These are phyloP conservation scores for Alcedo quadribrachys DNA, from an alignment of 2,797 vertebrate species.

Conservation along the genomic window DNA sequence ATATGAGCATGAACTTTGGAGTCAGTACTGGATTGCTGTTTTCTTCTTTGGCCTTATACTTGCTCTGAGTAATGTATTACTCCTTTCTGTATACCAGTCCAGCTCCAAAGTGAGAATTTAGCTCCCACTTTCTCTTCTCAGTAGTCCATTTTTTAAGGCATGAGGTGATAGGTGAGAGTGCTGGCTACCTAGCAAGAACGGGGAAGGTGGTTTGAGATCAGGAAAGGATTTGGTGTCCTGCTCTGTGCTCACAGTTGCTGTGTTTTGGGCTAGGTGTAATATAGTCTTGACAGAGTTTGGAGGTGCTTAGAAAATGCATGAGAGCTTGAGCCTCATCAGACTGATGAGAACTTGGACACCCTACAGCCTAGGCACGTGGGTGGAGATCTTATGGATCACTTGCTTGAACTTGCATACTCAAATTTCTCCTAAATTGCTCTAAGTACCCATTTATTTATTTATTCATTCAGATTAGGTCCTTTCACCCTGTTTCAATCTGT, in stretches of 20 bases:
- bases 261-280: neutral
- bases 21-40: neutral
- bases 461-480: conserved; percentile 25
- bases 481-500: neutral
- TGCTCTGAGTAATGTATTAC: neutral
- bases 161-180: neutral
- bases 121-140: neutral
- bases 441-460: conserved; percentile 49
- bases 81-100: neutral
- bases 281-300: neutral
- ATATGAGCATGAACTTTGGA: neutral
- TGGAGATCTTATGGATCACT: conserved; percentile 23
- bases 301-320: neutral
- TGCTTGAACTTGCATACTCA: conserved; percentile 32
- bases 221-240: neutral
- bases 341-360: neutral
- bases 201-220: neutral
- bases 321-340: neutral
- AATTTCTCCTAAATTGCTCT: conserved; percentile 42
- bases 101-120: neutral
- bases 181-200: neutral
- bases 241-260: neutral
- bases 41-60: neutral
- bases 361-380: neutral
- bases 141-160: neutral